These are phyloP conservation scores for Glossophaga mutica DNA, from an alignment of 2,797 vertebrate genomes.

Conservation along the genomic window DNA sequence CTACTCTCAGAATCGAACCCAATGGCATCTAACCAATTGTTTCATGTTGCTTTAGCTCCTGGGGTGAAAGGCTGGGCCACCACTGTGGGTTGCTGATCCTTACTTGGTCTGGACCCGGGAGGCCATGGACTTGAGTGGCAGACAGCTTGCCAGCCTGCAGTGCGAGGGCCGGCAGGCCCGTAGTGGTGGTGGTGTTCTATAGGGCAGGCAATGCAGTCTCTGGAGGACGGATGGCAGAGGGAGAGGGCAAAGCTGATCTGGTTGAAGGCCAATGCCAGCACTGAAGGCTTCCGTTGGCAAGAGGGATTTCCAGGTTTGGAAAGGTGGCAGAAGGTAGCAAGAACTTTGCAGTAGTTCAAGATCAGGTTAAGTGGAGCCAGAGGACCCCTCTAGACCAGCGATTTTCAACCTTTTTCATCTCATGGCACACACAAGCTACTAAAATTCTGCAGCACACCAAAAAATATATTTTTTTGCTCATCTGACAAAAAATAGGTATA, in stretches of 20 bases:
- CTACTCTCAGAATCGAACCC: conserved; percentile 38
- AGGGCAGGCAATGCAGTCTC: not conserved
- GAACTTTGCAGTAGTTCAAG: not conserved
- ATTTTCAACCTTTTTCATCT: not conserved
- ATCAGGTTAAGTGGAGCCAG: not conserved
- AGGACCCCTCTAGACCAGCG: not conserved
- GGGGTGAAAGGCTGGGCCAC: not conserved
- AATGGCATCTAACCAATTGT: not conserved
- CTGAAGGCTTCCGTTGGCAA: conserved; percentile 12
- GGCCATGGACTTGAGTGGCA: not conserved
- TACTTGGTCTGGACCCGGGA: conserved; percentile 32
- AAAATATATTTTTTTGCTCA: not conserved
- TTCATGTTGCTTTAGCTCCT: conserved; percentile 37
- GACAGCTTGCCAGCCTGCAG: not conserved
- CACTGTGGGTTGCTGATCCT: not conserved
- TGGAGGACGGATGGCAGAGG: not conserved
- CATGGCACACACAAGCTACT: not conserved
- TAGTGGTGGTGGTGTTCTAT: not conserved
- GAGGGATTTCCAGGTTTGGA: conserved; percentile 12
- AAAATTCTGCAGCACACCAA: not conserved
- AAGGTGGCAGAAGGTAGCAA: conserved; percentile 7
- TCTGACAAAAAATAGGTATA: not conserved
- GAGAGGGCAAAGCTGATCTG: not conserved
- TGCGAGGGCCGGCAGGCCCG: not conserved
- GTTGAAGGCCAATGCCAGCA: not conserved